Base-by-base conservation (phyloP, 1,140 invertebrate genomes). In the Plutomurus gul region DNA sequence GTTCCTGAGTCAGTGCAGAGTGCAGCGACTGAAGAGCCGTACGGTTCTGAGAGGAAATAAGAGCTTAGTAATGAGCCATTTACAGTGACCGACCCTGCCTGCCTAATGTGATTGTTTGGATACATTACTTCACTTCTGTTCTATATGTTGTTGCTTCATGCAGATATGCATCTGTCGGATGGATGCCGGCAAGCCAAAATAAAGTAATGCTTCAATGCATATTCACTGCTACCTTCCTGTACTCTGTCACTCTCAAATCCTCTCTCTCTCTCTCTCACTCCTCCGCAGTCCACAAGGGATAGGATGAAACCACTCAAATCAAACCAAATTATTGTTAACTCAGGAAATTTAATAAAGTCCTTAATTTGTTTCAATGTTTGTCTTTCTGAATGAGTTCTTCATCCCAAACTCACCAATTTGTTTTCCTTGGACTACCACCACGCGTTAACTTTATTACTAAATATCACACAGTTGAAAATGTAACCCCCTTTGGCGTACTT, bases 291-390 rank as follows among this genome's bases (percentile, higher is more conserved):
- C n/a, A 43, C 11, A 3, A 43, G n/a, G 46, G 11, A 65, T 11
- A 30, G 56, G 36, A 65, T 25, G 56, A 65, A 33, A 65, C 70
- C 37, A 16, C 36, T n/a, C 65, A n/a, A 78, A 39, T 75, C 49
- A 47, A 49, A 75, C n/a, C n/a, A n/a, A n/a, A n/a, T n/a, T n/a
- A n/a, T n/a, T n/a, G n/a, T n/a, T n/a, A n/a, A n/a, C 49, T 36
- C 36, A 49, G 78, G 71, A 79, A 60, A 79, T 75, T 70, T 78
- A 78, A 78, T 78, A 78, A 78, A 78, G 22, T 43, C 30, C 27
- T 70, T 73, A 78, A 78, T 78, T 78, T 78, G 49, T 49, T 76
- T 51, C 33, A 37, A 36, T 47, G 6, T 43, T 43, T n/a, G 39
- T 76, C 27, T 76, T 76, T 27, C 75, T 65, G 36, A 76, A 49